Base-by-base conservation (phyloP, 2,888 invertebrate genomes). In the Choreutis nemorana region DNA sequence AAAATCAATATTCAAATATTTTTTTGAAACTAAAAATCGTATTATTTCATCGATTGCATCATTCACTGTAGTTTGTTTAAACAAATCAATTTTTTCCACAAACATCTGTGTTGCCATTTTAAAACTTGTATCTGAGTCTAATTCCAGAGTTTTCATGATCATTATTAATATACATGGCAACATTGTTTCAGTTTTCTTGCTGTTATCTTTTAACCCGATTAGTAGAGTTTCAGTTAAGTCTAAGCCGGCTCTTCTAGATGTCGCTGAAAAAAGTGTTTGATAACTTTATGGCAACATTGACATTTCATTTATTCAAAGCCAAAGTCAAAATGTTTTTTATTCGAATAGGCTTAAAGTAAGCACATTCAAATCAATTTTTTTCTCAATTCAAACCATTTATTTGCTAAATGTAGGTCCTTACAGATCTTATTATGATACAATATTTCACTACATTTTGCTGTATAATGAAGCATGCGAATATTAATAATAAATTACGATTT, bases 191-290 rank as follows among this genome's bases (percentile, higher is more conserved):
- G 51, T 46, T 1, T 61, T n/a, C 0, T 39, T 28, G 9, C 64
- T 57, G 28, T 65, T 57, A 1, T 53, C 44, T 26, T 54, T 54
- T 1, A 68, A 25, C 0, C 52, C 38, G 8, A 41, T 20, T 14
- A 62, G 8, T 6, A 68, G 27, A 0, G 55, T 45, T 4, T 52
- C 44, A 0, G 53, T 32, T 24, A 70, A 36, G 2, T 65, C 55
- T 4, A 62, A 29, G 1, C 55, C 57, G 0, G 57, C 48, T 7
- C 47, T 42, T 22, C 41, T 45, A 0, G 40, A 31, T 0, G 42
- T 39, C 0, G 42, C 70, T 70, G 46, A 32, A 67, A 67, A 14
- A 25, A 40, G 31, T 26, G n/a, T n/a, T n/a, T n/a, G n/a, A n/a
- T n/a, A n/a, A n/a, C n/a, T n/a, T n/a, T n/a, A n/a, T n/a, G n/a